Evolutionary conservation across 2,113 vertebrate species (phyloP).

Genomic region (Agapornis roseicollis): DNA sequence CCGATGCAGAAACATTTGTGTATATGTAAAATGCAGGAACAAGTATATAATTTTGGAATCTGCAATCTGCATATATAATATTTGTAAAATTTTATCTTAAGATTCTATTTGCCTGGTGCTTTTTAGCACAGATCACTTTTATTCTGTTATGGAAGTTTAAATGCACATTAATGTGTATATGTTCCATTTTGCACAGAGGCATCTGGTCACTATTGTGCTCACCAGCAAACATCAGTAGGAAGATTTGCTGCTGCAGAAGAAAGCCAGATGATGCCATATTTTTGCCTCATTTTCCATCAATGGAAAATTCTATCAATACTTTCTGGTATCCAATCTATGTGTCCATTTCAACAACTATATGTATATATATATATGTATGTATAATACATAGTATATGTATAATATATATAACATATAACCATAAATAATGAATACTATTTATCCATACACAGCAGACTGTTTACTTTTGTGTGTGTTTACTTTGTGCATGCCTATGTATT

Average conservation of each 20-base stretch:
- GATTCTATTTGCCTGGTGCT: neutral
- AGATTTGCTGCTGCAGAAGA: neutral
- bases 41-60: neutral
- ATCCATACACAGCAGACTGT: neutral
- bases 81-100: neutral
- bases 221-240: neutral
- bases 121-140: neutral
- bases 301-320: neutral
- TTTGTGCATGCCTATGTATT: neutral
- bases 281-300: neutral
- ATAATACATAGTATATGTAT: too few relatives aligned
- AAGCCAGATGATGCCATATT: neutral
- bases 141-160: neutral
- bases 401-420: neutral
- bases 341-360: neutral
- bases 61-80: neutral
- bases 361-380: neutral
- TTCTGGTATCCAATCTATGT: neutral
- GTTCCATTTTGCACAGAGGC: neutral
- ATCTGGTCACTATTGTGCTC: neutral
- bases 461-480: neutral
- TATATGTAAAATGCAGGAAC: neutral
- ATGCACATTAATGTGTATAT: accelerated
- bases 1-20: neutral
- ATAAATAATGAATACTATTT: neutral